These are phyloP conservation scores for Quiscalus mexicanus DNA, from an alignment of 2,113 vertebrate genomes.

Conservation along the genomic window DNA sequence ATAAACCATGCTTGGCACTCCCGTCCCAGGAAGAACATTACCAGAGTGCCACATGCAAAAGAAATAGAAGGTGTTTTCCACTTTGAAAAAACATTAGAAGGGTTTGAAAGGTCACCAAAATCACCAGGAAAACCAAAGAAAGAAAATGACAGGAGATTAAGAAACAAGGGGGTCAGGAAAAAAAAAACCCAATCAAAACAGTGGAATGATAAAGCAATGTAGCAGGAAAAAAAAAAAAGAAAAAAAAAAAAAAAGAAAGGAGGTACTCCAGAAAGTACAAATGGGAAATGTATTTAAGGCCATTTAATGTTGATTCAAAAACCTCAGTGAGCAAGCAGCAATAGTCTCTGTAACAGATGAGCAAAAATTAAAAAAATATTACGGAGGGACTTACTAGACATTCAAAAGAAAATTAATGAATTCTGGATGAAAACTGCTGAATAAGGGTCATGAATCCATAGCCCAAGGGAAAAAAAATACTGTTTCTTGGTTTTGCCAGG, in stretches of 20 bases:
- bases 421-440: background rate
- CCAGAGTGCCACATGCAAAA: background rate
- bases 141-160: background rate
- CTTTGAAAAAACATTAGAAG: background rate
- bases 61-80: background rate
- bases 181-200: background rate
- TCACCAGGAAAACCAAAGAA: background rate
- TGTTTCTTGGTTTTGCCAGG: background rate
- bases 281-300: background rate
- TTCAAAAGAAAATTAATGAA: background rate
- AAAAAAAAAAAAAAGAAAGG: too few species aligned
- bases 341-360: background rate
- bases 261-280: background rate
- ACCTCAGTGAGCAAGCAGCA: background rate
- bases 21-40: background rate
- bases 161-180: background rate
- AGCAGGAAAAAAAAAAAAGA: background rate
- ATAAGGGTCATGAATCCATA: background rate
- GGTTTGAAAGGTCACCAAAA: background rate
- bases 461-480: background rate
- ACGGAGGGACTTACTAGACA: background rate
- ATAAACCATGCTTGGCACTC: background rate
- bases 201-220: background rate
- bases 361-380: background rate
- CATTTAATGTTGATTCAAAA: background rate